Percentiles rank a stretch among this genome's conserved stretches.
Conservation (phyloP, 2,113 vertebrate genomes). For the Pongo abelii region DNA sequence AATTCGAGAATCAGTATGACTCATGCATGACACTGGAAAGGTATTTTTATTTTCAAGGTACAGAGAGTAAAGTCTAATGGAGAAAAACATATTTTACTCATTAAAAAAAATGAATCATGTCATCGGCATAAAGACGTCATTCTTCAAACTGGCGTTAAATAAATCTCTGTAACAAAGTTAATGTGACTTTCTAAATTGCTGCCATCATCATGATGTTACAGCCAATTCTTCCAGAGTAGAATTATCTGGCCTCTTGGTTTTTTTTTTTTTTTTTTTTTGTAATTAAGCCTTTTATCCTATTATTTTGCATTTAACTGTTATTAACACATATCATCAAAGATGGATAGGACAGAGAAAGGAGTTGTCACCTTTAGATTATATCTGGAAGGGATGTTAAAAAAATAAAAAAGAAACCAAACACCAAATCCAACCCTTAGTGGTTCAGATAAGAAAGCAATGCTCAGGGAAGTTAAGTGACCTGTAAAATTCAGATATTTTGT, state of each 20-base stretch:
- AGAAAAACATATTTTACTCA: not conserved
- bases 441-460: not conserved
- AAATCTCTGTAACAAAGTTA: not conserved
- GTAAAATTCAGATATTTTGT: not conserved
- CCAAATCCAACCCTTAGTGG: not conserved
- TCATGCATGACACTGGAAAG: not conserved
- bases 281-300: not conserved
- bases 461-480: not conserved
- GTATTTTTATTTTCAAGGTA: conserved; percentile 24
- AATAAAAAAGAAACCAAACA: not conserved
- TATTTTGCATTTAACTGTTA: not conserved
- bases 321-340: not conserved
- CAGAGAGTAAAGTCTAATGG: not conserved
- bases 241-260: not conserved
- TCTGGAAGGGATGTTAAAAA: not conserved
- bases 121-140: not conserved
- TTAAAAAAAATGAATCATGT: not conserved
- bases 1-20: conserved; percentile 29
- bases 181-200: not conserved
- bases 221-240: not conserved
- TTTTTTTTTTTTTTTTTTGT: not conserved
- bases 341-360: not conserved
- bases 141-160: not conserved
- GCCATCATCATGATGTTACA: not conserved
- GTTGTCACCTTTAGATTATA: not conserved